Evolutionary conservation across 2,888 invertebrate genomes (phyloP), one percentile per base, ranked within the genome.

Genomic region (Patella pellucida): DNA sequence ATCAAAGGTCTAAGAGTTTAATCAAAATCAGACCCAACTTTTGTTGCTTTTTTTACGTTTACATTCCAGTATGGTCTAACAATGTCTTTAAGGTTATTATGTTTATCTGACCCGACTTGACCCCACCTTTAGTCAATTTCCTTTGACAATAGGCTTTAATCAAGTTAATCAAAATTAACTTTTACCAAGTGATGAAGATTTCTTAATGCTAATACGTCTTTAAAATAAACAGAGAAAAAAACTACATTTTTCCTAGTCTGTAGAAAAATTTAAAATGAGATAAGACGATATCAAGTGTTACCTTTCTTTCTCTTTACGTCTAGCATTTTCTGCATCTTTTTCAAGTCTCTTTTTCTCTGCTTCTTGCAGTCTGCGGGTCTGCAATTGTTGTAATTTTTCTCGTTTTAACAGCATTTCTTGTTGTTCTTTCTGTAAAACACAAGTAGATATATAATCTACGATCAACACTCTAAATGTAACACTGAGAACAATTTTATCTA

Each of bases 321-420:
- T 94, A 73, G 95, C 94, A 12, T 94, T 93, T 86, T 96, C 96
- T 75, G 94, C 94, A 90, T 98, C 97, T 87, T 96, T 96, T 56
- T 94, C 93, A 82, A 95, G 94, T 81, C 96, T 94, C 78, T 95
- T 94, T 91, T 95, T 96, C 90, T 98, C 98, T 85, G 96, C 96
- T 83, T 96, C 95, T 90, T 97, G 96, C 84, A 96, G 94, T 87
- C 98, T 93, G 91, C 96, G 96, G 85, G 97, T 92, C 15, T 97
- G 97, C 87, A 96, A 92, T 91, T 97, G 92, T 94, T 97, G 95
- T 79, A 98, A 96, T 84, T 95, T 94, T 90, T 97, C 97, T 89
- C 97, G 97, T 90, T 95, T 97, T 80, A 94, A 94, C 91, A 96
- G 96, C 95, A 97, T 96, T 92, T 97, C 97, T 84, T 96, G 95